Evolutionary conservation across 2,113 vertebrate genomes (phyloP), one percentile per base, ranked within the genome.

Genomic region (Pipa parva): DNA sequence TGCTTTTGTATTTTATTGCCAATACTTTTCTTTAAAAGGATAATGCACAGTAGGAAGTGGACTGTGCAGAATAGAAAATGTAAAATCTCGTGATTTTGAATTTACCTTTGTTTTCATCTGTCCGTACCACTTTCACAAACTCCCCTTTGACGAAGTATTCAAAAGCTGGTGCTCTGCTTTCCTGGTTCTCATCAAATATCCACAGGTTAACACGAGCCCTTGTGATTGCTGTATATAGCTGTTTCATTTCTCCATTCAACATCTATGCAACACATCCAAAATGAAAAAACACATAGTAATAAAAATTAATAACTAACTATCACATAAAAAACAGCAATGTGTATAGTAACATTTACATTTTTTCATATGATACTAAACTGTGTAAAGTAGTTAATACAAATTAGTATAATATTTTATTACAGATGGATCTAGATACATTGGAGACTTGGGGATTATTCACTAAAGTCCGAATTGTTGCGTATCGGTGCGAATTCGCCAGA

Each of bases 191-290:
- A 46, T 92, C 90, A 0, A 92, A 92, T 67, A 92, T 89, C 89
- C 90, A 92, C 22, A 91, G 83, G 74, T 91, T 91, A 54, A 91
- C 89, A 11, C 87, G 81, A 63, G 90, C 90, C 73, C 90, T 81
- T 2, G 89, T 92, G 57, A 92, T 74, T 45, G 90, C 90, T 0
- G 90, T 92, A 18, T 91, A 92, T 15, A 92, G 59, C 28, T 89
- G 88, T 62, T 91, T 92, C 24, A 92, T 75, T 20, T 92, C 90
- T 52, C 86, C 88, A 12, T 91, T 92, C 51, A 92, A 84, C 66
- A 91, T 79, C 90, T 92, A 62, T 17, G 42, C 39, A 37, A 1
- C 13, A 18, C 15, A 42, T 17, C 7, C 33, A 36, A 10, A 2
- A 36, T 31, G 10, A 5, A 36, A 2, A 6, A 11, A 36, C 3